Evolutionary conservation across 2,113 vertebrate species (phyloP).

Genomic region (Sander vitreus): DNA sequence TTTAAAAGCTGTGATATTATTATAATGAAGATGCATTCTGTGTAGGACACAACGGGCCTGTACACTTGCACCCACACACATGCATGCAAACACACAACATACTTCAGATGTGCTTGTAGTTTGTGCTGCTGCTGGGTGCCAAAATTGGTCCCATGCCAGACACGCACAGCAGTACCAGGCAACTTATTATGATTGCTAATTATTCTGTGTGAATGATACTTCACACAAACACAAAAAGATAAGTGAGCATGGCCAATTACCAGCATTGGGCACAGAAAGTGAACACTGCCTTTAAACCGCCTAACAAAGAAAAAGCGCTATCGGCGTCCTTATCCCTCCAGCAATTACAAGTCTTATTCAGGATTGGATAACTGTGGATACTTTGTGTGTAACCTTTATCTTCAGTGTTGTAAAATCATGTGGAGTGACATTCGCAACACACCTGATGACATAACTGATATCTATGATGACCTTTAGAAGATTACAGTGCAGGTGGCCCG

Average conservation of each 20-base stretch:
- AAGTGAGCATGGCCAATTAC: slow-evolving; percentile 75
- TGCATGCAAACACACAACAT: neutral
- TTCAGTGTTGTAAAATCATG: slow-evolving; percentile 25
- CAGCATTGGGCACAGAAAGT: slow-evolving; percentile 37
- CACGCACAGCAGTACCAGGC: slow-evolving; percentile 62
- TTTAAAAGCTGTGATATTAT: slow-evolving; percentile 35
- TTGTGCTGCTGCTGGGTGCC: slow-evolving; percentile 63
- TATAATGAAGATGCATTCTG: slow-evolving; percentile 43
- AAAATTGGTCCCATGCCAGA: slow-evolving; percentile 72
- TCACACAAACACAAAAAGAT: slow-evolving; percentile 71
- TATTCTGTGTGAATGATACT: slow-evolving; percentile 81
- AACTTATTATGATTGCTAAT: slow-evolving; percentile 78
- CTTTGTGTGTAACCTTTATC: neutral
- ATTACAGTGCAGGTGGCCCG: neutral
- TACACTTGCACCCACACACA: neutral
- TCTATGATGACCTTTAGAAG: slow-evolving; percentile 54
- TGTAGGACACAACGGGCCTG: slow-evolving; percentile 40
- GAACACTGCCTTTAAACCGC: slow-evolving; percentile 51
- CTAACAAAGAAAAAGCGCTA: slow-evolving; percentile 42
- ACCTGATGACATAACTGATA: slow-evolving; percentile 27
- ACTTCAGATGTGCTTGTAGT: slow-evolving; percentile 50
- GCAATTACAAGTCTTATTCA: slow-evolving; percentile 37
- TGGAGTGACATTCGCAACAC: slow-evolving; percentile 28
- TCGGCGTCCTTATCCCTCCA: slow-evolving; percentile 34
- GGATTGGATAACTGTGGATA: slow-evolving; percentile 7